Evolutionary conservation across 2,113 vertebrate genomes (phyloP).

Genomic region (Albula goreensis): DNA sequence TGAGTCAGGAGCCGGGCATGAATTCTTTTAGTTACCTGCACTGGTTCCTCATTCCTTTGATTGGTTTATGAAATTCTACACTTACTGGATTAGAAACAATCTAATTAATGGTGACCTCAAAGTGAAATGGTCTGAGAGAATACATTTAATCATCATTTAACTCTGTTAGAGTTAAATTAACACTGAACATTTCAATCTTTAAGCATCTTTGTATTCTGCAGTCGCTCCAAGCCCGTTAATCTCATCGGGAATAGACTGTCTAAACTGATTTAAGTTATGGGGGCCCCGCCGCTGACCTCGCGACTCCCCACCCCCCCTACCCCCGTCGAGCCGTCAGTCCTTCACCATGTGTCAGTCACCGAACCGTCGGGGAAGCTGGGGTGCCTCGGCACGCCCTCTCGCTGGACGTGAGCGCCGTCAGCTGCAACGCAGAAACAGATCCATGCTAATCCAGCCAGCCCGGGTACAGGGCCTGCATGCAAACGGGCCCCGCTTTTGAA

Average conservation of each 20-base stretch:
- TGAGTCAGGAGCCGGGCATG: background rate
- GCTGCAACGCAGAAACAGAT: background rate
- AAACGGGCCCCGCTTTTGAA: background rate
- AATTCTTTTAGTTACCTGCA: background rate
- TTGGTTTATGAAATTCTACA: background rate
- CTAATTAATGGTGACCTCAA: constrained; percentile 10
- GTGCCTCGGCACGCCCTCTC: background rate
- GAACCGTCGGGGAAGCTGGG: background rate
- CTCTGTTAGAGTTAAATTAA: background rate
- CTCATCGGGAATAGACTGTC: constrained; percentile 13
- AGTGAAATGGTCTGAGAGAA: background rate
- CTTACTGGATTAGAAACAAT: background rate
- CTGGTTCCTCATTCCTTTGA: background rate
- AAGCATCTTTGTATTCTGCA: background rate
- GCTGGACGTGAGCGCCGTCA: background rate
- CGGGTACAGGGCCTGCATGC: background rate
- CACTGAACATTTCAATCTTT: background rate
- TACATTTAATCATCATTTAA: background rate
- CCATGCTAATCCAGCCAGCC: background rate
- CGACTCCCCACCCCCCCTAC: background rate
- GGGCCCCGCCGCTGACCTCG: background rate
- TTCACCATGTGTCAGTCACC: background rate
- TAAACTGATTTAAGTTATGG: constrained; percentile 12
- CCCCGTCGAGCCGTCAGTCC: background rate
- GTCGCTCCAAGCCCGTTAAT: constrained; percentile 16